Evolutionary conservation across 2,888 invertebrate genomes (phyloP).

Genomic region (Catocala sponsa): DNA sequence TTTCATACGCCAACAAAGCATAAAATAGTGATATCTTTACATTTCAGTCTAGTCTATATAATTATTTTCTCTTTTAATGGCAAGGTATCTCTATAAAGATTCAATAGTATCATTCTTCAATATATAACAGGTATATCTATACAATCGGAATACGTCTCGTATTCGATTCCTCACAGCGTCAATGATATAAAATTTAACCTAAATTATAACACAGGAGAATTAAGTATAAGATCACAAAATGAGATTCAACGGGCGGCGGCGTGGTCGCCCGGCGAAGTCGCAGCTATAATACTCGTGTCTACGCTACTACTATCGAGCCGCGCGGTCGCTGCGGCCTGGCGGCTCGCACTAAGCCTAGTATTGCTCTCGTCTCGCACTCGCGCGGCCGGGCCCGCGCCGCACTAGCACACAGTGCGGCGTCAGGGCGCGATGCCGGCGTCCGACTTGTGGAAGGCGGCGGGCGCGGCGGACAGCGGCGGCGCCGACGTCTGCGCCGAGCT

Average conservation of each 20-base stretch:
- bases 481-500: constrained; percentile 89
- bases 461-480: constrained; percentile 82
- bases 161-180: constrained; percentile 86
- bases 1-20: constrained; percentile 86
- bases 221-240: constrained; percentile 89
- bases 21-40: constrained; percentile 88
- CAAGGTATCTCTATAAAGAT: constrained; percentile 88
- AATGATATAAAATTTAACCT: constrained; percentile 88
- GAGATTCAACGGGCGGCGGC: constrained; percentile 86
- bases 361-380: constrained; percentile 74
- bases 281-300: constrained; percentile 84
- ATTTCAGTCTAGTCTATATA: constrained; percentile 88
- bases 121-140: constrained; percentile 87
- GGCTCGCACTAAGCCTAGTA: constrained; percentile 87
- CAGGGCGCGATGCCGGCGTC: constrained; percentile 94
- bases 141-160: constrained; percentile 83
- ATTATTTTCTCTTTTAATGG: constrained; percentile 85
- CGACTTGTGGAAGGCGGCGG: constrained; percentile 92
- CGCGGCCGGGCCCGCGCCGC: constrained; percentile 22
- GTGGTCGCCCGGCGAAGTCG: constrained; percentile 81
- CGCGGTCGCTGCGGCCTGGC: constrained; percentile 44
- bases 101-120: constrained; percentile 85
- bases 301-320: constrained; percentile 85
- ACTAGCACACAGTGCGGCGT: constrained; percentile 91
- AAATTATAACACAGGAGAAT: constrained; percentile 88